phyloP scores from a whole-genome alignment of 2,797 vertebrate genomes.

The Prionace glauca region DNA sequence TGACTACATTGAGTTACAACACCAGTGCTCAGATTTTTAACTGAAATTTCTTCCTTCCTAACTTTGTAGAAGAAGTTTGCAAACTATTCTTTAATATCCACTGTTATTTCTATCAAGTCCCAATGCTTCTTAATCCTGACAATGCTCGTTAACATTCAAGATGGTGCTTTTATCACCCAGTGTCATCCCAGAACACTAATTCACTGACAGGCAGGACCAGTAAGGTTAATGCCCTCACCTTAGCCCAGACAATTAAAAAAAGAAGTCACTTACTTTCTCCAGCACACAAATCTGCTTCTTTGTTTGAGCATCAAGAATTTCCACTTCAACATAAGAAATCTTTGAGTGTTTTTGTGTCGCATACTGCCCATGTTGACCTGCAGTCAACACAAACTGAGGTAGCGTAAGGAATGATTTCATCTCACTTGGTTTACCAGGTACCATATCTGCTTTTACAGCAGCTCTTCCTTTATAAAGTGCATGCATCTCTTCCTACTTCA shows the following conservation, averaged over 20 bases:
- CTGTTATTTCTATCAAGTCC: too few relatives aligned
- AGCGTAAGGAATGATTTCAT: slow-evolving; percentile 53
- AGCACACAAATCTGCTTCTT: slow-evolving; percentile 65
- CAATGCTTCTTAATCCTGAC: neutral
- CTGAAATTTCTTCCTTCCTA: neutral
- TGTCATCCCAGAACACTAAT: neutral
- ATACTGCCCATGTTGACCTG: slow-evolving; percentile 49
- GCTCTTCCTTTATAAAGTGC: slow-evolving; percentile 43
- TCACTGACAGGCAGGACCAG: neutral
- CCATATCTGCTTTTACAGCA: slow-evolving; percentile 41
- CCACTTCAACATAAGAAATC: slow-evolving; percentile 60
- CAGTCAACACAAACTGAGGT: slow-evolving; percentile 56
- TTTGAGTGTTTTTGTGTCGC: slow-evolving; percentile 54
- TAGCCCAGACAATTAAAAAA: slow-evolving; percentile 34
- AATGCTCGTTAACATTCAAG: neutral
- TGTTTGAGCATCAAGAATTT: slow-evolving; percentile 62
- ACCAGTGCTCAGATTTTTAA: neutral
- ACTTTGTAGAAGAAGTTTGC: neutral
- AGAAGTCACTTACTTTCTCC: slow-evolving; percentile 61
- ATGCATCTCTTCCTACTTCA: slow-evolving; percentile 52
- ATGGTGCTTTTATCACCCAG: neutral
- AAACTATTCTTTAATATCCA: neutral
- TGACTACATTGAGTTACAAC: neutral
- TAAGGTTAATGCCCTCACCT: neutral
- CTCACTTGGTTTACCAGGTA: slow-evolving; percentile 47